phyloP scores from a whole-genome alignment of 2,888 invertebrate species.

The Scaptomyza reducta region DNA sequence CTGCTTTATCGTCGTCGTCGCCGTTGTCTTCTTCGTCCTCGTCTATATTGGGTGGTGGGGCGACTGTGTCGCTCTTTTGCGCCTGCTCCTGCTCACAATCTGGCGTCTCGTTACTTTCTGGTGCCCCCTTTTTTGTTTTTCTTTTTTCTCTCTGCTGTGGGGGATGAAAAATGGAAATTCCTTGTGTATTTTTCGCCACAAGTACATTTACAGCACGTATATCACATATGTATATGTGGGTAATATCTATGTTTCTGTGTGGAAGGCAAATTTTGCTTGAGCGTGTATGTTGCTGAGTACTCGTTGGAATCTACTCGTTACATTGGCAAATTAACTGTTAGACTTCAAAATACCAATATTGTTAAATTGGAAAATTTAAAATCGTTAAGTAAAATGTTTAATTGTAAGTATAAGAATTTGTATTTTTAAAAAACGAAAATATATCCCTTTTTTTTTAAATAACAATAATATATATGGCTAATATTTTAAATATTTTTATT shows the following conservation, averaged over 20 bases:
- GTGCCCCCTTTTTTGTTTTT: conserved; percentile 52
- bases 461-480: too few species aligned
- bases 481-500: too few species aligned
- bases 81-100: conserved; percentile 58
- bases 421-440: too few species aligned
- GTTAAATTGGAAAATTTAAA: background rate
- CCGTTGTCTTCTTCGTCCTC: conserved; percentile 3
- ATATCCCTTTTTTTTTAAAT: too few species aligned
- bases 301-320: conserved; percentile 29
- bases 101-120: conserved; percentile 49
- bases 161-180: conserved; percentile 62
- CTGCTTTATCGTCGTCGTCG: conserved; percentile 25
- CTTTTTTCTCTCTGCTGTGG: conserved; percentile 34
- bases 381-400: background rate
- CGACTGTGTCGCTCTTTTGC: conserved; percentile 55
- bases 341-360: conserved; percentile 9
- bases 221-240: background rate
- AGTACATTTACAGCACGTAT: background rate
- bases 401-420: too few species aligned
- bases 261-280: conserved; percentile 34
- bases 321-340: conserved; percentile 7
- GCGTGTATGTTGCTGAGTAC: background rate
- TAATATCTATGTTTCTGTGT: conserved; percentile 4
- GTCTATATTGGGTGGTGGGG: conserved; percentile 36
- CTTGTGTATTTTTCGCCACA: conserved; percentile 18